phyloP scores from a whole-genome alignment of 2,888 invertebrate species.

The Acanthosepion pharaonis region DNA sequence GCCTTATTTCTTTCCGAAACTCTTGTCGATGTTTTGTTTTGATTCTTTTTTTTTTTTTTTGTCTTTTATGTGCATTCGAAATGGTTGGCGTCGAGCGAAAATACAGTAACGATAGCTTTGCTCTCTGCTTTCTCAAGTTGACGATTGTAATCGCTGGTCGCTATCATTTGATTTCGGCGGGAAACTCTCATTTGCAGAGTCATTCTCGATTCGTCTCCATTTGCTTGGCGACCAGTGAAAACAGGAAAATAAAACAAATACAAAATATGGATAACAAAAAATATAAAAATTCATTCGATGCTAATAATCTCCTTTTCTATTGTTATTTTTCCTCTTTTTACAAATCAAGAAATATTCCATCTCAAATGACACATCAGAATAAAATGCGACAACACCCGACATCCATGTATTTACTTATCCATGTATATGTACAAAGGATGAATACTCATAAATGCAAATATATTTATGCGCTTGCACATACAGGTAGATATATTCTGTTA shows the following conservation, averaged over 20 bases:
- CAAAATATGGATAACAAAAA: background rate
- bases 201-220: slow-evolving; percentile 16
- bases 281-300: background rate
- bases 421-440: background rate
- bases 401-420: background rate
- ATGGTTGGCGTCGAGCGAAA: background rate
- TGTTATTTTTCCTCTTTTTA: background rate
- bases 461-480: background rate
- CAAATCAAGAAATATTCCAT: background rate
- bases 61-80: background rate
- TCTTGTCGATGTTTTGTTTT: background rate
- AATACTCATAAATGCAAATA: background rate
- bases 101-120: background rate
- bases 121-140: background rate
- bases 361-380: background rate
- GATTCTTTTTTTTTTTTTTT: background rate
- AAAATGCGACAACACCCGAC: background rate
- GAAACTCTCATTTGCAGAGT: slow-evolving; percentile 33
- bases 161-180: background rate
- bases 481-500: background rate
- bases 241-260: background rate
- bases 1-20: background rate
- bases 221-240: background rate
- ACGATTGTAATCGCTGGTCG: slow-evolving; percentile 33
- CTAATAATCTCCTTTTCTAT: background rate